phyloP scores from a whole-genome alignment of 2,888 invertebrate genomes.

The Nephrotoma guestfalica region DNA sequence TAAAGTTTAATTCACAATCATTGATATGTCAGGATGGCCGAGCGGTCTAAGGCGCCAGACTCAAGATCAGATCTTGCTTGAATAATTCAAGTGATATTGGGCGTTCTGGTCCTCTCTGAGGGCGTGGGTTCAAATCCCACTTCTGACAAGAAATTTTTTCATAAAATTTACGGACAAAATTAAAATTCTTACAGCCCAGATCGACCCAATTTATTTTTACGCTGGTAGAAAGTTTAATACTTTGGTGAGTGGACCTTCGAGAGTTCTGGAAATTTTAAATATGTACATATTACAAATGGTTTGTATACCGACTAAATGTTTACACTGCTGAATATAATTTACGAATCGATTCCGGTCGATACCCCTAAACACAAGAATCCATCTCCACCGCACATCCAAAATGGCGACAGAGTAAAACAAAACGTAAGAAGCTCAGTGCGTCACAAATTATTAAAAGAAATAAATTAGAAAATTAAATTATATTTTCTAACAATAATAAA shows the following conservation, averaged over 20 bases:
- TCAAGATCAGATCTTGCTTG: constrained; percentile 7
- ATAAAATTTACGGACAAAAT: not conserved
- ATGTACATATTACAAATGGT: too few species aligned
- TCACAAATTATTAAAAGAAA: not conserved
- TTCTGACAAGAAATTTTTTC: not conserved
- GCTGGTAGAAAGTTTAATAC: too few species aligned
- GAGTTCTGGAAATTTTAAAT: too few species aligned
- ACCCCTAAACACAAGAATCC: not conserved
- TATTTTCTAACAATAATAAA: not conserved
- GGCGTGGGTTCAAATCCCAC: not conserved
- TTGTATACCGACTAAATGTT: too few species aligned
- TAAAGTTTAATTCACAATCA: too few species aligned
- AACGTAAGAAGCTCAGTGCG: not conserved
- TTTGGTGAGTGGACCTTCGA: too few species aligned
- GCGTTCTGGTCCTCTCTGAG: not conserved
- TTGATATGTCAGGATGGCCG: constrained; percentile 12
- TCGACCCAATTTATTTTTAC: too few species aligned
- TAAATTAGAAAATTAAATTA: not conserved
- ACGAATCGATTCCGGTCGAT: not conserved
- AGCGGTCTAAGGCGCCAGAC: constrained; percentile 14
- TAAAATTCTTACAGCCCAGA: too few species aligned
- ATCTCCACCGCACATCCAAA: not conserved
- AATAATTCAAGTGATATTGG: not conserved
- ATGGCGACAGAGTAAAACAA: not conserved
- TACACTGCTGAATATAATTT: not conserved